phyloP scores from a whole-genome alignment of 2,797 vertebrate genomes.

The Tokudaia muenninki region DNA sequence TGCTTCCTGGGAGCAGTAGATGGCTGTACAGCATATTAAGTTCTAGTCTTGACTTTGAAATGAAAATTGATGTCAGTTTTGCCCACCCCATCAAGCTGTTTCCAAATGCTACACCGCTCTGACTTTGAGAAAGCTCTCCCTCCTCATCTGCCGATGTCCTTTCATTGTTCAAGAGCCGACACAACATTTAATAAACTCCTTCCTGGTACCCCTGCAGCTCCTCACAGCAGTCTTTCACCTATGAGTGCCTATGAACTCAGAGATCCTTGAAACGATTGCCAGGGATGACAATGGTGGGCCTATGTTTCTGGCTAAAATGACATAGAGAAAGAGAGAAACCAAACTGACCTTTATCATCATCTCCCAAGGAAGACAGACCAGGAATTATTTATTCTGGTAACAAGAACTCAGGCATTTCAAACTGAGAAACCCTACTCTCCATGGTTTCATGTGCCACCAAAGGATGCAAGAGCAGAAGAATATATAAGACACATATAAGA shows the following conservation, averaged over 20 bases:
- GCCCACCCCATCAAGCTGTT: constrained; percentile 56
- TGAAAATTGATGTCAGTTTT: constrained; percentile 66
- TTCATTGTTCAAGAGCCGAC: constrained; percentile 20
- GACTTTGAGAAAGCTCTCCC: constrained; percentile 61
- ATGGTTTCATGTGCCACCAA: background rate
- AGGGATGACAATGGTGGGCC: background rate
- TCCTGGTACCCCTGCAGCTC: background rate
- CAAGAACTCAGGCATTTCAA: background rate
- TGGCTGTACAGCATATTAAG: constrained; percentile 55
- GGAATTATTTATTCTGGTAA: background rate
- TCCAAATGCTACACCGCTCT: constrained; percentile 54
- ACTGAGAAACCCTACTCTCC: background rate
- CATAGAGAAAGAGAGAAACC: background rate
- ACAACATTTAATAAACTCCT: background rate
- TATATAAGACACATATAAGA: background rate
- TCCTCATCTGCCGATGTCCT: constrained; percentile 56
- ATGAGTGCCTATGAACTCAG: background rate
- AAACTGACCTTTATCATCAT: background rate
- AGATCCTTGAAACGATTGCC: background rate
- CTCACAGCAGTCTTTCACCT: background rate
- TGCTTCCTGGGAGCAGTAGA: constrained; percentile 27
- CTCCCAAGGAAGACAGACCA: background rate
- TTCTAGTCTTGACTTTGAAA: constrained; percentile 70
- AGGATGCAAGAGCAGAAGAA: background rate
- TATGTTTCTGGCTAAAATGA: background rate